phyloP scores from a whole-genome alignment of 2,113 vertebrate species.

The Miniopterus natalensis region DNA sequence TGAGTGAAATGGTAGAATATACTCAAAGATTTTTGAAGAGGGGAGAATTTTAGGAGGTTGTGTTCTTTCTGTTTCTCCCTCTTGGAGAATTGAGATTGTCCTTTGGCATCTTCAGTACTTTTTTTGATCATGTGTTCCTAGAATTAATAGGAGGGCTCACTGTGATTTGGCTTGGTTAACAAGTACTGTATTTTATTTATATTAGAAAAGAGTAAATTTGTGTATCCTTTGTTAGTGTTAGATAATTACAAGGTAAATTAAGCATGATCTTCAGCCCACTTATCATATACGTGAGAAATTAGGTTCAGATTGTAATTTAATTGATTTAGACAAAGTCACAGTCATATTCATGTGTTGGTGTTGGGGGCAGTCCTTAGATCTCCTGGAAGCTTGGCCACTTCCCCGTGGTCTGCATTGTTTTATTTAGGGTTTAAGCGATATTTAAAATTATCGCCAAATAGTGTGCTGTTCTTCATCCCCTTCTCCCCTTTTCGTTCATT shows the following conservation, averaged over 20 bases:
- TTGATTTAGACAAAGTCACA: not conserved
- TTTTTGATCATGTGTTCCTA: not conserved
- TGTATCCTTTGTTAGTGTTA: slow-evolving; percentile 35
- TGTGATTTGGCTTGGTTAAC: slow-evolving; percentile 26
- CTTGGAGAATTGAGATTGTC: not conserved
- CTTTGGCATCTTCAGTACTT: not conserved
- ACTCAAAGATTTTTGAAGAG: slow-evolving; percentile 1
- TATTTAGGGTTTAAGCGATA: not conserved
- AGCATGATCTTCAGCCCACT: not conserved
- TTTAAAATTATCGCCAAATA: not conserved
- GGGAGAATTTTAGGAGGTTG: not conserved
- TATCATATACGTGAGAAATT: not conserved
- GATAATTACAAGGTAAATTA: not conserved
- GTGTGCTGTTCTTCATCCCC: not conserved
- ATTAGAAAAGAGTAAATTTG: not conserved
- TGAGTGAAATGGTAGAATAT: not conserved
- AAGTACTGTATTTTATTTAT: not conserved
- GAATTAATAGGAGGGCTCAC: not conserved
- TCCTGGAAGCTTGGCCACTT: slow-evolving; percentile 6
- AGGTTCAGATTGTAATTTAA: slow-evolving; percentile 6
- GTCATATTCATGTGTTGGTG: not conserved
- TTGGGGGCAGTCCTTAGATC: not conserved
- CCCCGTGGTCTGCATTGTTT: not conserved
- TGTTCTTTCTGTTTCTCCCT: not conserved
- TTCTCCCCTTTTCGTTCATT: not conserved